These are phyloP conservation scores for Paralichthys olivaceus DNA, from an alignment of 2,113 vertebrate genomes.

Conservation along the genomic window DNA sequence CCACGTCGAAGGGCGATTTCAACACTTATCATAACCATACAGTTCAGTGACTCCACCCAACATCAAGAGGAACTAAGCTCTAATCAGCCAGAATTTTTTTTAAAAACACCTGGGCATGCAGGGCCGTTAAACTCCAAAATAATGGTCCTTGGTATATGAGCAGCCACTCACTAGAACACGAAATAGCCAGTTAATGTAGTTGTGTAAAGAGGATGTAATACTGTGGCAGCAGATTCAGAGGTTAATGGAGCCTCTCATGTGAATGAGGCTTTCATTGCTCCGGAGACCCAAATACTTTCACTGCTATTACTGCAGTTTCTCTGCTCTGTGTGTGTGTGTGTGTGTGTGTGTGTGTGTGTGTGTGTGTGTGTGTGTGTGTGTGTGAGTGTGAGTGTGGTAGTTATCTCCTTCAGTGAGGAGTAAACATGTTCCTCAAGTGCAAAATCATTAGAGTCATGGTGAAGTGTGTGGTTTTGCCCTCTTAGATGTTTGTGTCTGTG, in stretches of 20 bases:
- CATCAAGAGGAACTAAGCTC: conserved; percentile 10
- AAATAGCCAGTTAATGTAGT: conserved; percentile 46
- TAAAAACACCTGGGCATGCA: conserved; percentile 5
- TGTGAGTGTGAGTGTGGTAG: neutral
- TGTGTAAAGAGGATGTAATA: conserved; percentile 58
- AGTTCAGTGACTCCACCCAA: conserved; percentile 20
- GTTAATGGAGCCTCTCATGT: conserved; percentile 72
- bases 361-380: neutral
- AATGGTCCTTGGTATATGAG: conserved; percentile 18
- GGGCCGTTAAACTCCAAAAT: conserved; percentile 19
- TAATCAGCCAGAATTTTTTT: conserved; percentile 33
- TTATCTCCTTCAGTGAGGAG: conserved; percentile 17
- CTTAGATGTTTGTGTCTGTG: neutral
- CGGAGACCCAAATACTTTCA: conserved; percentile 44
- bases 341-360: conserved; percentile 5
- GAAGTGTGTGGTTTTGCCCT: conserved; percentile 18
- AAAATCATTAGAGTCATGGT: conserved; percentile 18
- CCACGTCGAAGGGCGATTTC: neutral
- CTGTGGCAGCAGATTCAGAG: conserved; percentile 54
- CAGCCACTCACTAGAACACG: conserved; percentile 30
- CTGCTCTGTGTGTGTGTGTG: neutral
- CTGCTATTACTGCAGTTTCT: conserved; percentile 30
- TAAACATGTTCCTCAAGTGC: conserved; percentile 25
- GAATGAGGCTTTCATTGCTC: conserved; percentile 57
- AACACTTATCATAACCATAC: conserved; percentile 9